Evolutionary conservation across 2,113 vertebrate species (phyloP).

Genomic region (Indicator maculatus): DNA sequence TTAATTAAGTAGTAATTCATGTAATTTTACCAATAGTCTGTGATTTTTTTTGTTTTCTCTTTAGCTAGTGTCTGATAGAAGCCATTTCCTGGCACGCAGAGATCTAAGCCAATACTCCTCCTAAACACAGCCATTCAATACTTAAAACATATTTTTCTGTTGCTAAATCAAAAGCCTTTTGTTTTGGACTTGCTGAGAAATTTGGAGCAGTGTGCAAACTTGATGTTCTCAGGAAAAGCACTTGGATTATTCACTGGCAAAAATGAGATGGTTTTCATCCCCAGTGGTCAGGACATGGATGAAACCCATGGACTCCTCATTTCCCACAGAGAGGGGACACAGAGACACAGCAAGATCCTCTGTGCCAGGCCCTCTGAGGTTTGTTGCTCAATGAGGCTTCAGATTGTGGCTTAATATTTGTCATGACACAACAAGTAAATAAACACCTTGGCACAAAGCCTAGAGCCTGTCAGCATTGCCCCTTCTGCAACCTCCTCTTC

Average conservation of each 20-base stretch:
- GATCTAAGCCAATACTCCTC: neutral
- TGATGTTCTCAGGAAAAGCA: neutral
- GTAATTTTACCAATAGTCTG: neutral
- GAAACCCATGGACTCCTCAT: neutral
- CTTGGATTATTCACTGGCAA: neutral
- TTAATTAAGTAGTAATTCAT: neutral
- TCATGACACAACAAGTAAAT: conserved; percentile 51
- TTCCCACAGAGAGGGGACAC: neutral
- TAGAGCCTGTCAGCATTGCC: conserved; percentile 25
- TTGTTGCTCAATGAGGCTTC: neutral
- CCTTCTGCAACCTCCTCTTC: conserved; percentile 14
- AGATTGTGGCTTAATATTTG: conserved; percentile 31
- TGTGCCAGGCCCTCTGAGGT: neutral
- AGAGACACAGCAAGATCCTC: neutral
- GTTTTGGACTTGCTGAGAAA: neutral
- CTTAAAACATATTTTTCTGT: neutral
- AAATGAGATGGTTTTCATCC: neutral
- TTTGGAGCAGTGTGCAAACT: neutral
- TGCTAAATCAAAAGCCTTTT: neutral
- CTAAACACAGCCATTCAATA: neutral
- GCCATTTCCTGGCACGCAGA: neutral
- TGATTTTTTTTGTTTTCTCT: neutral
- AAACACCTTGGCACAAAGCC: conserved; percentile 58
- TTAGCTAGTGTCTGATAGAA: neutral
- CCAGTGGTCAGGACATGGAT: neutral